These are phyloP conservation scores for Chrysochloris asiatica DNA, from an alignment of 2,113 vertebrate species.

Conservation along the genomic window DNA sequence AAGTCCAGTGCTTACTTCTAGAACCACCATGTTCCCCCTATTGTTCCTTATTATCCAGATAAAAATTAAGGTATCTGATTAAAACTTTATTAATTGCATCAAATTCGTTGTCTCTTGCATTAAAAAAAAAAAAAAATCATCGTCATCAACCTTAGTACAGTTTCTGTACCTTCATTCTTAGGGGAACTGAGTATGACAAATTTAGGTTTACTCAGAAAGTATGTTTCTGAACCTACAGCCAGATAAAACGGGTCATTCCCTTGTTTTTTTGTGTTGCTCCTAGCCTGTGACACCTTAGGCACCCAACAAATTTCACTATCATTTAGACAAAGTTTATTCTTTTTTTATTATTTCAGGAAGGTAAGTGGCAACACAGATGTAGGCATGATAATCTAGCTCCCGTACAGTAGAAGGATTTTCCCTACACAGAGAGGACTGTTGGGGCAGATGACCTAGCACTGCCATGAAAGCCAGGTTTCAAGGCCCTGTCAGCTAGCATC, in stretches of 20 bases:
- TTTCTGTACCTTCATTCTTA: neutral
- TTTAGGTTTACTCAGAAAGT: neutral
- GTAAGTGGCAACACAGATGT: slow-evolving; percentile 4
- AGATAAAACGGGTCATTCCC: neutral
- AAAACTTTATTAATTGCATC: neutral
- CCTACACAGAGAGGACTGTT: neutral
- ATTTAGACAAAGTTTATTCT: slow-evolving; percentile 8
- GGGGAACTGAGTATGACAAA: neutral
- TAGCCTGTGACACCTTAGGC: neutral
- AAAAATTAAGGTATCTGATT: neutral
- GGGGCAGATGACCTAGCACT: neutral
- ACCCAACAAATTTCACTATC: neutral
- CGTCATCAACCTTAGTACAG: neutral
- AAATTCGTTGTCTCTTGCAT: neutral
- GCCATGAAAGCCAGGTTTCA: no score
- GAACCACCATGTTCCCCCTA: no score
- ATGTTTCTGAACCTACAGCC: neutral
- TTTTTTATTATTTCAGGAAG: slow-evolving; percentile 19
- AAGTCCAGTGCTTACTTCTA: no score
- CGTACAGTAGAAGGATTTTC: neutral
- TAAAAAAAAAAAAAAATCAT: neutral
- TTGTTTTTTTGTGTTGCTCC: neutral
- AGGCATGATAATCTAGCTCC: neutral
- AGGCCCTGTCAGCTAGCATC: neutral
- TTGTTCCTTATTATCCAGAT: neutral